Evolutionary conservation across 2,797 vertebrate genomes (phyloP).

Genomic region (Phoebastria nigripes): DNA sequence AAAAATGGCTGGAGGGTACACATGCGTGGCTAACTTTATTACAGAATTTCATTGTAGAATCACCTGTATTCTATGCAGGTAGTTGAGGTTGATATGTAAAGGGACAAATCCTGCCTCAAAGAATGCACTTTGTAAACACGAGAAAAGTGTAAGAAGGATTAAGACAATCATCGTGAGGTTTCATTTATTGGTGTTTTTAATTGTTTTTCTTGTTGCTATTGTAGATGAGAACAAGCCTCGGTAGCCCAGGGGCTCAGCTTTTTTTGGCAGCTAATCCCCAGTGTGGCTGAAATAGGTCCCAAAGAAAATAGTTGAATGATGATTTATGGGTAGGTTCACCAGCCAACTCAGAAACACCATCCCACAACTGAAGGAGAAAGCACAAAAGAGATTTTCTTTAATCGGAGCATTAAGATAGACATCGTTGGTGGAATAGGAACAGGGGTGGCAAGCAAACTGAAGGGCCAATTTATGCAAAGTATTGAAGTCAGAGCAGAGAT

Average conservation of each 20-base stretch:
- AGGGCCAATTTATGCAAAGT: not conserved
- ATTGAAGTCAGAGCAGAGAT: not conserved
- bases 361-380: not conserved
- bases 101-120: not conserved
- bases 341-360: not conserved
- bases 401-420: not conserved
- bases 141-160: not conserved
- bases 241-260: not conserved
- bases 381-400: not conserved
- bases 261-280: not conserved
- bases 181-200: not conserved
- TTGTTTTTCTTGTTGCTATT: not conserved
- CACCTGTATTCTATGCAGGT: not conserved
- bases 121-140: not conserved
- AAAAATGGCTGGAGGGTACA: not conserved
- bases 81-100: not conserved
- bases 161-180: not conserved
- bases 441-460: not conserved
- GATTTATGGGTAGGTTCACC: not conserved
- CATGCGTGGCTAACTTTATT: not conserved
- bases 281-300: not conserved
- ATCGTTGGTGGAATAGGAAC: not conserved
- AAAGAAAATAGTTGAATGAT: slow-evolving; percentile 1
- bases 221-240: not conserved
- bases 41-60: not conserved